Evolutionary conservation across 2,888 invertebrate genomes (phyloP).

Genomic region (Coremacera marginata): DNA sequence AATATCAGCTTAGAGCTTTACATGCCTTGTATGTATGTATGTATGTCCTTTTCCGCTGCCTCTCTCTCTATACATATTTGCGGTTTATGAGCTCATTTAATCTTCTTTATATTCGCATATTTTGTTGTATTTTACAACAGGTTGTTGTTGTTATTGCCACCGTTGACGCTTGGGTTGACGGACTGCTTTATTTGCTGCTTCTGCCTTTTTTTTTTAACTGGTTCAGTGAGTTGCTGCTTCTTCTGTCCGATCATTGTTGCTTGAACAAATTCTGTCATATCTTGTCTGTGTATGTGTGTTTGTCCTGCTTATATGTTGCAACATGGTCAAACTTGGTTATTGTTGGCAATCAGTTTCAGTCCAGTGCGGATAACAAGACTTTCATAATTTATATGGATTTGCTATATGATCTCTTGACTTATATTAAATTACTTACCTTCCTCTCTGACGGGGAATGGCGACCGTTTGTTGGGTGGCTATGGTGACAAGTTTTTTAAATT

Average conservation of each 20-base stretch:
- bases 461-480: neutral
- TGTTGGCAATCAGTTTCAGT: conserved; percentile 1
- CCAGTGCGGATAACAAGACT: conserved; percentile 14
- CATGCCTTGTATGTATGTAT: neutral
- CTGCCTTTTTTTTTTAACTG: neutral
- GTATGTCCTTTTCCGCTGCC: neutral
- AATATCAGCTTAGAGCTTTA: conserved; percentile 21
- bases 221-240: neutral
- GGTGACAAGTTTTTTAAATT: neutral
- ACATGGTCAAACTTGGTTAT: conserved; percentile 13
- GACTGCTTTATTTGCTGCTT: neutral
- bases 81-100: conserved; percentile 24
- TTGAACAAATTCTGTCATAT: neutral
- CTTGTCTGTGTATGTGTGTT: neutral
- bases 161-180: neutral
- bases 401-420: conserved; percentile 11
- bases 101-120: neutral
- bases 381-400: conserved; percentile 25
- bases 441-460: neutral
- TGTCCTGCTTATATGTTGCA: neutral
- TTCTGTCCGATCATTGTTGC: neutral
- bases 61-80: neutral
- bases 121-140: neutral
- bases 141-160: no score
- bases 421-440: neutral